Evolutionary conservation across 2,797 vertebrate species (phyloP).

Genomic region (Thripadectes ignobilis): DNA sequence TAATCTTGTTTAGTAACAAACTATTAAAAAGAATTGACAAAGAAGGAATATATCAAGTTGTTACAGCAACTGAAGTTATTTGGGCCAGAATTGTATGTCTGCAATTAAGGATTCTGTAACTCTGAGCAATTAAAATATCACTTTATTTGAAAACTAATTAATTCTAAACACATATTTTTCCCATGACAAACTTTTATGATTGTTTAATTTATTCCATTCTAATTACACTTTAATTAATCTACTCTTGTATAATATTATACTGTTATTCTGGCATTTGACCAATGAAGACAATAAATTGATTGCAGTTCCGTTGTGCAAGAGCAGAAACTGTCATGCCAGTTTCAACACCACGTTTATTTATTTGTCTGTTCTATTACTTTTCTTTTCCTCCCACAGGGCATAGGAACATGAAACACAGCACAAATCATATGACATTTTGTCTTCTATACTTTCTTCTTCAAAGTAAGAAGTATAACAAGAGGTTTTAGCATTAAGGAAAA

Average conservation of each 20-base stretch:
- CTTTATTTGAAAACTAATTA: constrained; percentile 81
- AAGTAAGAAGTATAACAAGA: constrained; percentile 24
- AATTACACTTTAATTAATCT: constrained; percentile 84
- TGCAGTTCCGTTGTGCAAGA: constrained; percentile 63
- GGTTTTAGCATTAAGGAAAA: constrained; percentile 5
- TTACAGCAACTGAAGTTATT: constrained; percentile 68
- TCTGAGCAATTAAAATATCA: constrained; percentile 79
- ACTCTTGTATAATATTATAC: constrained; percentile 74
- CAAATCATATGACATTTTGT: constrained; percentile 23
- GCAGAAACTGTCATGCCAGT: constrained; percentile 48
- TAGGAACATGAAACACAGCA: constrained; percentile 46
- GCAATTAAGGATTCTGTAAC: constrained; percentile 79
- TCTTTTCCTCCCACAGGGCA: constrained; percentile 66
- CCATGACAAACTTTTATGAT: constrained; percentile 79
- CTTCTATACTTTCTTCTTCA: neutral
- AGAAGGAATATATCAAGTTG: constrained; percentile 73
- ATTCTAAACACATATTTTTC: constrained; percentile 83
- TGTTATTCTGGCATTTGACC: constrained; percentile 75
- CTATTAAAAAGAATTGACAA: constrained; percentile 55
- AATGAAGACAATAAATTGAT: constrained; percentile 65
- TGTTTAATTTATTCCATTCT: constrained; percentile 81
- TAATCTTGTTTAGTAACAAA: constrained; percentile 59
- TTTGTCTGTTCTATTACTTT: constrained; percentile 68
- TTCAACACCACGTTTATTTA: constrained; percentile 55
- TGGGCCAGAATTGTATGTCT: constrained; percentile 69